Base-by-base conservation (phyloP, 2,797 vertebrate species). In the Trematomus bernacchii region DNA sequence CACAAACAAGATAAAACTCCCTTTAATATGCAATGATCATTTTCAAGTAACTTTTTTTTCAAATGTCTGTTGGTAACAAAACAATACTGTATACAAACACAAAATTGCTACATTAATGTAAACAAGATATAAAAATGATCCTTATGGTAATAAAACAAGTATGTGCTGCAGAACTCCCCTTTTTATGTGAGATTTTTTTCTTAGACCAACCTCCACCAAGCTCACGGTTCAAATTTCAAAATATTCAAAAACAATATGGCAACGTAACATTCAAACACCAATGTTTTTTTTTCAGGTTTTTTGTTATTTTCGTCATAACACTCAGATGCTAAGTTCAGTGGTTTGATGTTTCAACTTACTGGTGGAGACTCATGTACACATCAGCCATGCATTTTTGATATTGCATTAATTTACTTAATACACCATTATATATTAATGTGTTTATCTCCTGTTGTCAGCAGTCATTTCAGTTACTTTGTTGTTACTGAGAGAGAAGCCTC, bases 1-100 rank as follows among this genome's bases (percentile, higher is more conserved):
- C 84, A 80, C 85, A 91, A 86, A 89, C 87, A 93, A 94, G 91
- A 92, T 93, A 94, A 94, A 95, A 94, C 93, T 94, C 93, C 94
- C 94, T 94, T 95, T 95, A 94, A 93, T 95, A 95, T 94, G 93
- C 90, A 94, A 93, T 94, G 90, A 89, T 93, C 83, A 89, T 92
- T 93, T 94, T 95, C 93, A 95, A 95, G 94, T 95, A 94, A 94
- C 91, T 81, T 92, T 92, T 92, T 89, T 81, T 83, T 84, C 93
- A 92, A 93, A 93, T 88, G 91, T 95, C 84, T 93, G 91, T 92
- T 73, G 93, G 93, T 94, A 94, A 95, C 93, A 94, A 95, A 95
- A 95, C 93, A 95, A 95, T 95, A 94, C 94, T 95, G 94, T 94
- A 94, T 94, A 95, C 94, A 94, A 94, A 95, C 93, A 94, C 93